Percentiles rank a stretch among this genome's conserved stretches.
Evolutionary conservation across 1,140 invertebrate species (phyloP).

Genomic region (Lucilia cuprina): DNA sequence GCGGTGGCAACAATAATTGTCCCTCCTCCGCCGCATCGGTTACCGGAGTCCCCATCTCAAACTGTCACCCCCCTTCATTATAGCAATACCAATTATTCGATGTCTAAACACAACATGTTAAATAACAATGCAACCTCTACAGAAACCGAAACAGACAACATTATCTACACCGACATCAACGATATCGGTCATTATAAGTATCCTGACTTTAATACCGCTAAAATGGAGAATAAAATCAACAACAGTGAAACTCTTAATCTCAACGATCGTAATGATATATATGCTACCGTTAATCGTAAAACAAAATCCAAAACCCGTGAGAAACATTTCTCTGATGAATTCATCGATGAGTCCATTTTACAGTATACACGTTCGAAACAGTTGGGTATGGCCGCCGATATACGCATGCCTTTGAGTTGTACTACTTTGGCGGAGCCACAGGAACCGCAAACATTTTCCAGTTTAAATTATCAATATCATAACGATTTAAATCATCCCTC

Average conservation of each 20-base stretch:
- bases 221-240: conserved; percentile 57
- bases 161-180: conserved; percentile 62
- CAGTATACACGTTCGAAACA: conserved; percentile 58
- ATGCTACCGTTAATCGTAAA: conserved; percentile 61
- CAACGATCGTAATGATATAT: conserved; percentile 59
- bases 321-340: conserved; percentile 61
- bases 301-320: conserved; percentile 58
- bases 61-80: conserved; percentile 62
- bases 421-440: conserved; percentile 14
- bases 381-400: conserved; percentile 45
- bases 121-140: conserved; percentile 59
- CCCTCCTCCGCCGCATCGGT: conserved; percentile 60
- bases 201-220: conserved; percentile 50
- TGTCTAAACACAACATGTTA: conserved; percentile 62
- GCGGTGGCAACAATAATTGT: conserved; percentile 47
- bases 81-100: conserved; percentile 64
- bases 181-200: conserved; percentile 59
- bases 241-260: conserved; percentile 58
- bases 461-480: conserved; percentile 57
- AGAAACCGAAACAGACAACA: conserved; percentile 61
- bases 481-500: conserved; percentile 60
- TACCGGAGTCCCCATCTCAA: conserved; percentile 62
- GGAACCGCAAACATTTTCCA: conserved; percentile 46
- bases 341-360: conserved; percentile 58
- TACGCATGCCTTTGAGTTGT: conserved; percentile 17